Conservation (phyloP, 2,113 vertebrate genomes). For the Galbula dea region DNA sequence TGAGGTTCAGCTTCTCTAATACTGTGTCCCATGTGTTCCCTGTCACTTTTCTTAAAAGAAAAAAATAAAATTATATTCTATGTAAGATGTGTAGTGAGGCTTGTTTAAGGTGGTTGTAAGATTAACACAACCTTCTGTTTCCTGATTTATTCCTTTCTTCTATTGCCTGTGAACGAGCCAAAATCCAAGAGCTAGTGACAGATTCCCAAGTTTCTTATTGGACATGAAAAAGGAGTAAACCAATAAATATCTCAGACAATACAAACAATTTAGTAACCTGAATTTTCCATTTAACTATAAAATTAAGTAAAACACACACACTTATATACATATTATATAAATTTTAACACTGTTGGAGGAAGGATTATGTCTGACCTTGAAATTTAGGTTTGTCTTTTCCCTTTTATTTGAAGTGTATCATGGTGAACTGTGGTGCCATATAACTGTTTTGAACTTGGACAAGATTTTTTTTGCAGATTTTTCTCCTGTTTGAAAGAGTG, state of each 20-base stretch:
- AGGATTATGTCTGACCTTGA: neutral
- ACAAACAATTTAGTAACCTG: neutral
- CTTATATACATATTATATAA: neutral
- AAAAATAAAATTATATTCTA: neutral
- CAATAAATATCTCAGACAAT: neutral
- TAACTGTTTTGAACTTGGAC: neutral
- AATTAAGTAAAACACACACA: neutral
- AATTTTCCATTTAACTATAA: neutral
- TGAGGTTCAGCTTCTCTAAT: constrained; percentile 60
- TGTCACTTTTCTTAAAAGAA: constrained; percentile 52
- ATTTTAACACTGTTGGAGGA: neutral
- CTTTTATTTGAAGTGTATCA: neutral
- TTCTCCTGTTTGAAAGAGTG: neutral
- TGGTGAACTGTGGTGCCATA: neutral
- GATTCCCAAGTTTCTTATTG: neutral
- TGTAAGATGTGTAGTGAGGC: neutral
- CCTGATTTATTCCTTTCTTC: neutral
- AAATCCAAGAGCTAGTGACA: neutral
- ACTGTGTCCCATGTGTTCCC: constrained; percentile 49
- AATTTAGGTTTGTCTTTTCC: neutral
- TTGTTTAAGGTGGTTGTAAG: neutral
- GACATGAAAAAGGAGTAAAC: neutral
- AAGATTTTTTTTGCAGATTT: neutral
- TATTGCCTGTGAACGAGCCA: neutral
- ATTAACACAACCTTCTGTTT: neutral